phyloP scores from a whole-genome alignment of 2,888 invertebrate species.

The Acanthosepion pharaonis region DNA sequence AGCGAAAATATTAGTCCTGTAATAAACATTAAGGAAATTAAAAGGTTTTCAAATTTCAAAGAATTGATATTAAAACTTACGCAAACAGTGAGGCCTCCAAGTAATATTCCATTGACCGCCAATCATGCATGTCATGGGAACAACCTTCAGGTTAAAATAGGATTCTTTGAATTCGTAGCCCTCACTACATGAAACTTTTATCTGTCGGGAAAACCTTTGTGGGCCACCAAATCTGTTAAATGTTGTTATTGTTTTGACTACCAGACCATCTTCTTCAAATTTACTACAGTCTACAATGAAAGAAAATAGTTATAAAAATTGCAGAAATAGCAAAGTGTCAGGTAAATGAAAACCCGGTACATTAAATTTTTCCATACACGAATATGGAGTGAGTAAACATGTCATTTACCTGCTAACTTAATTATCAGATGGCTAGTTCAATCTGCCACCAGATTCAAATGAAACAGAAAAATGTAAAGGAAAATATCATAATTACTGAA shows the following conservation, averaged over 20 bases:
- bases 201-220: neutral
- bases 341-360: neutral
- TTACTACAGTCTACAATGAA: neutral
- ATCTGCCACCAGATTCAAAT: neutral
- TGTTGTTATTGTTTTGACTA: neutral
- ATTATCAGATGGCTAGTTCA: neutral
- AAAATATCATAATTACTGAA: neutral
- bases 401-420: neutral
- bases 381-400: neutral
- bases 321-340: neutral
- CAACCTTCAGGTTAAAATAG: neutral
- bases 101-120: neutral
- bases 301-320: neutral
- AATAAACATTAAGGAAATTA: no score
- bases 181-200: neutral
- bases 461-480: no score
- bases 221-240: neutral
- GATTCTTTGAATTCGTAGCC: neutral
- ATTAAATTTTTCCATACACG: neutral
- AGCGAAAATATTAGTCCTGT: no score
- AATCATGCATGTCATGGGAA: neutral
- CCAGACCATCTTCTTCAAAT: neutral
- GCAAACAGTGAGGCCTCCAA: neutral
- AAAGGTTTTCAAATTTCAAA: no score
- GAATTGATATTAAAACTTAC: neutral